Evolutionary conservation across 2,888 invertebrate species (phyloP), one percentile per base, ranked within the genome.

Genomic region (Ichneumoninae sp.): DNA sequence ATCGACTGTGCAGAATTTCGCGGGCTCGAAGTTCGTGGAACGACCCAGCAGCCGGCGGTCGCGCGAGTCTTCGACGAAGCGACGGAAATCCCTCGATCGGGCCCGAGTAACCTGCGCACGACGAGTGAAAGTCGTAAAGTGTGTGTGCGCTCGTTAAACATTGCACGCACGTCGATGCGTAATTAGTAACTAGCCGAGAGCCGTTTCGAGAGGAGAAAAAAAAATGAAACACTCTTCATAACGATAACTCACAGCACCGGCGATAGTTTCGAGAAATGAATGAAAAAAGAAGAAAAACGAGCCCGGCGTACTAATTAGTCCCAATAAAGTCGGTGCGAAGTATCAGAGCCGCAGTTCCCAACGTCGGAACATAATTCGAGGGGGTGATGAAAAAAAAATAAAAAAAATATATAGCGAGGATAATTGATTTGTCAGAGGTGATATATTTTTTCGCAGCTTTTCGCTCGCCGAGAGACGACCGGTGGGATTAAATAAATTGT

Each of bases 61-160:
- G 26, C 54, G 33, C 40, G 16, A 22, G 19, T 57, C 71, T 22
- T 36, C 36, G 44, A 62, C 30, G 47, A 44, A 62, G 47, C 50
- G 65, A 62, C 65, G 65, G 36, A 75, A 65, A 75, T 75, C 65
- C 47, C 26, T 30, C 50, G 65, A 52, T 47, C 57, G 60, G n/a
- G 47, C 19, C 5, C 60, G 33, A 75, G 36, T 44, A 60, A 10
- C 62, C 16, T 6, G 60, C 60, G n/a, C 7, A 60, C 71, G 52
- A 26, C 72, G 44, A 79, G 87, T 87, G 87, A 87, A 87, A 87
- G 87, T 82, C 50, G 40, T 65, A 60, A 65, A 65, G 44, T 60
- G 60, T 68, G 77, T 71, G 85, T 87, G 86, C 70, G 74, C 85
- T 86, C 77, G 83, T 87, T 86, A 85, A 87, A 84, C 76, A 85